phyloP scores from a whole-genome alignment of 2,888 invertebrate species.

The Hololepta plana region DNA sequence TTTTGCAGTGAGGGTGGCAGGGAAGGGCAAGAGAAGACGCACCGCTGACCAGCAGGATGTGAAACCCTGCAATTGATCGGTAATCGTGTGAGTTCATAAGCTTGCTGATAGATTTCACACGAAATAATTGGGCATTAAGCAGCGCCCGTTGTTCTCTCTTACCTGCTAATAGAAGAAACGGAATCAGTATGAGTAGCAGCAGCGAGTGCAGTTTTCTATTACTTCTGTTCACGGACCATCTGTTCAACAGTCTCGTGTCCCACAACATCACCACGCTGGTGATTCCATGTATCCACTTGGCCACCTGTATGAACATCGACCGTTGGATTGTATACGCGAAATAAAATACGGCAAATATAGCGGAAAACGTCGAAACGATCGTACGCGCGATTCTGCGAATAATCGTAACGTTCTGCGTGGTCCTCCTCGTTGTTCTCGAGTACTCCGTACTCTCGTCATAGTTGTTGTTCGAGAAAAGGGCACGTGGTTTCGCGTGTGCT shows the following conservation, averaged over 20 bases:
- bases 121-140: conserved; percentile 26
- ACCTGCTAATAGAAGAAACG: conserved; percentile 3
- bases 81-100: neutral
- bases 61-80: conserved; percentile 24
- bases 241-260: conserved; percentile 23
- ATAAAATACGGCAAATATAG: too few relatives aligned
- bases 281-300: conserved; percentile 18
- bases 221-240: conserved; percentile 12
- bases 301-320: conserved; percentile 14
- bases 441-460: too few relatives aligned
- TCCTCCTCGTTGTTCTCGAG: too few relatives aligned
- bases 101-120: conserved; percentile 1
- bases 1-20: conserved; percentile 27
- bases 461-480: conserved; percentile 7
- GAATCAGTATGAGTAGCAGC: neutral
- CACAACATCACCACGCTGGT: conserved; percentile 22
- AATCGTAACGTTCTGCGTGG: too few relatives aligned
- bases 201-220: conserved; percentile 1
- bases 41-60: conserved; percentile 24
- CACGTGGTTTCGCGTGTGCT: conserved; percentile 3
- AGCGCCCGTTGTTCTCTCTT: conserved; percentile 19
- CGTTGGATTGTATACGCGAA: conserved; percentile 5
- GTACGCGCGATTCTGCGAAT: too few relatives aligned
- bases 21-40: conserved; percentile 25
- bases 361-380: too few relatives aligned